Percentiles rank a stretch among this genome's conserved stretches.
phyloP scores from a whole-genome alignment of 2,113 vertebrate species.

The Pheucticus melanocephalus region DNA sequence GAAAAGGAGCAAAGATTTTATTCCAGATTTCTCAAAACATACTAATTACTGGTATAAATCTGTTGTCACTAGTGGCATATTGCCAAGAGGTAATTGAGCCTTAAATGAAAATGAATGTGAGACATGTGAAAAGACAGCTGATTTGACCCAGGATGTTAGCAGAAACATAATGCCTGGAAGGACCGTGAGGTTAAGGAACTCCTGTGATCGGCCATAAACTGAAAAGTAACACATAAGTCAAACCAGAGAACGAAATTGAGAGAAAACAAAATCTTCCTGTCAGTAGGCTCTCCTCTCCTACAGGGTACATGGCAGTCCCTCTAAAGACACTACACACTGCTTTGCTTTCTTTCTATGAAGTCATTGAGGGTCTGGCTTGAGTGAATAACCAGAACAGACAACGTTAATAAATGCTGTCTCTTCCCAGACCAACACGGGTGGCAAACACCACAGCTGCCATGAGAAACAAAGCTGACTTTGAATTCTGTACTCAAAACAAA shows the following conservation, averaged over 20 bases:
- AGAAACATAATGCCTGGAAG: conserved; percentile 9
- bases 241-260: neutral
- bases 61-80: neutral
- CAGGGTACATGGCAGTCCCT: neutral
- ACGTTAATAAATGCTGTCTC: neutral
- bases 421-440: neutral
- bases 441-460: neutral
- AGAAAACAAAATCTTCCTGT: conserved; percentile 6
- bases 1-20: neutral
- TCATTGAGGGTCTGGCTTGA: neutral
- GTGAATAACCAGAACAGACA: neutral
- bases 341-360: neutral
- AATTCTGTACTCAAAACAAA: neutral
- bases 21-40: neutral
- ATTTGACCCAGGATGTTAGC: conserved; percentile 10
- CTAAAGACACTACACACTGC: neutral
- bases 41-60: neutral
- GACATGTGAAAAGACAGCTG: neutral
- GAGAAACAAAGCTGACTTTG: conserved; percentile 16
- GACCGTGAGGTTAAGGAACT: neutral
- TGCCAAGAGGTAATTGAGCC: conserved; percentile 8
- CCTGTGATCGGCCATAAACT: neutral
- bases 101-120: conserved; percentile 1
- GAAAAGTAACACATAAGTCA: neutral
- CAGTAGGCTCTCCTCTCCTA: neutral